These are phyloP conservation scores for Sarcophaga carnaria DNA, from an alignment of 2,888 invertebrate genomes.

Conservation along the genomic window DNA sequence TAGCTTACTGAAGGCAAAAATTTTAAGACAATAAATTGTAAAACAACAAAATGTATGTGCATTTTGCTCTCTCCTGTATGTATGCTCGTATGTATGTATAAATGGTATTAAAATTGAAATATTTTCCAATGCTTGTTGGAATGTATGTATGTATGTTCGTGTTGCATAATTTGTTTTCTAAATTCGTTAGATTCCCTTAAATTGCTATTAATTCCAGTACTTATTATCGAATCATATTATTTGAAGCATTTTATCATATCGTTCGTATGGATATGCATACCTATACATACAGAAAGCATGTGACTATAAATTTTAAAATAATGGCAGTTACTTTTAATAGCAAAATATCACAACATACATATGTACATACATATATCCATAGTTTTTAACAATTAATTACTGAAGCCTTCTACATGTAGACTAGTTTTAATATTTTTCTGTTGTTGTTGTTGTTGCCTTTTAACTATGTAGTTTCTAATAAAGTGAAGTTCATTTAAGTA, in stretches of 20 bases:
- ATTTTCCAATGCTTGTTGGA: no score
- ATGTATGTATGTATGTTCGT: neutral
- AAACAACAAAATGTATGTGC: neutral
- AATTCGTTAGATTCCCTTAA: slow-evolving; percentile 20
- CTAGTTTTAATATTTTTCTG: neutral
- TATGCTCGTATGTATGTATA: neutral
- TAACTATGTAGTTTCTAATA: slow-evolving; percentile 9
- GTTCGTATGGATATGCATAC: neutral
- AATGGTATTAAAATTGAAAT: neutral
- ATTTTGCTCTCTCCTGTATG: neutral
- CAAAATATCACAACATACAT: neutral
- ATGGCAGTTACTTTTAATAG: slow-evolving; percentile 28
- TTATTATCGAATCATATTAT: slow-evolving; percentile 42
- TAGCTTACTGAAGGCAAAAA: slow-evolving; percentile 21
- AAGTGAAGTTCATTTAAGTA: slow-evolving; percentile 40
- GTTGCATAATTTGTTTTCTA: neutral
- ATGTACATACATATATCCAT: neutral
- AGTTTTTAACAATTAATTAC: slow-evolving; percentile 42
- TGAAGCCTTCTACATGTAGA: no score
- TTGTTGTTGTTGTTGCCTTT: slow-evolving; percentile 26
- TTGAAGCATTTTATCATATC: neutral
- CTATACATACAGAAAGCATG: neutral
- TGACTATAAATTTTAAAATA: neutral
- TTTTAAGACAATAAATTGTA: slow-evolving; percentile 28
- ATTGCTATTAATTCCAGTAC: slow-evolving; percentile 34